phyloP scores from a whole-genome alignment of 30 jellyfish, hydroid and myxozoan species.

The Nemopilema nomurai region DNA sequence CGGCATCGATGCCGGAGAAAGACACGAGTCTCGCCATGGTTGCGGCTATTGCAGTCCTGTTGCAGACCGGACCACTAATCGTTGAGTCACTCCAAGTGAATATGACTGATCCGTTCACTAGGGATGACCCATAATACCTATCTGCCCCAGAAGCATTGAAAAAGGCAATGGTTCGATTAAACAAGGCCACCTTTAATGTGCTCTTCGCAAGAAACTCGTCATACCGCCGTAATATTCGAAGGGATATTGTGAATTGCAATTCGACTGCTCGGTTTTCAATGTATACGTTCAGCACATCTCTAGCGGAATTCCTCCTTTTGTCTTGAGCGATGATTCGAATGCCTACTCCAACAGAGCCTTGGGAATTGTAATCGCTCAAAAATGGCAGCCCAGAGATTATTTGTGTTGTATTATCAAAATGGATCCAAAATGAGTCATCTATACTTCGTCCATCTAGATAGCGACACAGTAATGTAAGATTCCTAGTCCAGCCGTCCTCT shows the following conservation, averaged over 20 bases:
- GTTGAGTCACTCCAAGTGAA: slow-evolving; percentile 65
- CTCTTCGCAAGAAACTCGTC: slow-evolving; percentile 27
- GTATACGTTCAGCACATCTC: slow-evolving; percentile 58
- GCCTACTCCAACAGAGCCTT: slow-evolving; percentile 21
- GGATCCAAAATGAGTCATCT: slow-evolving; percentile 42
- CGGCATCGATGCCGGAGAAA: slow-evolving; percentile 43
- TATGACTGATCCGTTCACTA: slow-evolving; percentile 53
- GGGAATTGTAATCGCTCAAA: slow-evolving; percentile 30
- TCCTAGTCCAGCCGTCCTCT: slow-evolving; percentile 60
- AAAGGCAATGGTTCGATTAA: slow-evolving; percentile 36
- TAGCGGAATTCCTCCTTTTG: slow-evolving; percentile 33
- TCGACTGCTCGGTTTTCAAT: slow-evolving; percentile 22
- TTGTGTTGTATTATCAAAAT: slow-evolving; percentile 46
- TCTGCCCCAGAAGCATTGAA: slow-evolving; percentile 20
- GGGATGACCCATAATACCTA: slow-evolving; percentile 13
- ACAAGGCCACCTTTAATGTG: slow-evolving; percentile 17
- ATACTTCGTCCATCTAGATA: slow-evolving; percentile 34
- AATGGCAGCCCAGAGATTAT: slow-evolving; percentile 53
- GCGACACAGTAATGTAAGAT: slow-evolving; percentile 31
- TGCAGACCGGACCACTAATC: slow-evolving; percentile 35
- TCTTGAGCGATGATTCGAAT: slow-evolving; percentile 44
- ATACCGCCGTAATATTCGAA: slow-evolving; percentile 11
- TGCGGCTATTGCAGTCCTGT: slow-evolving; percentile 22
- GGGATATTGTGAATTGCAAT: slow-evolving; percentile 40
- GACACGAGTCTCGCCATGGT: not conserved